phyloP scores from a whole-genome alignment of 2,888 invertebrate genomes.

The Phengaris arion region DNA sequence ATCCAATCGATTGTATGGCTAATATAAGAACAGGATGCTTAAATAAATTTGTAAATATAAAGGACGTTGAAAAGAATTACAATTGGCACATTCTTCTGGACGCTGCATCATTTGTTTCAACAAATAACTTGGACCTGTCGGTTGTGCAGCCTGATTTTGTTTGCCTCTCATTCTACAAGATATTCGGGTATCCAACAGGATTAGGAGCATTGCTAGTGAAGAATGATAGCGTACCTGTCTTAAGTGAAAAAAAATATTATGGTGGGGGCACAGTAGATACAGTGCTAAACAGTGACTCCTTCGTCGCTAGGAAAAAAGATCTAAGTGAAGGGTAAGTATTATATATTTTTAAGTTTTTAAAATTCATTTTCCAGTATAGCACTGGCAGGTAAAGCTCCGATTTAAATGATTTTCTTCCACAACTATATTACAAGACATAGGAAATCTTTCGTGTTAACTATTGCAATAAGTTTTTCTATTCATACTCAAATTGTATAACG shows the following conservation, averaged over 20 bases:
- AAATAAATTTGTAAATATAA: background rate
- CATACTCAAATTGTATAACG: too few relatives aligned
- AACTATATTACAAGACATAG: background rate
- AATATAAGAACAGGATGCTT: conserved; percentile 27
- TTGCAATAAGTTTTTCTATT: too few relatives aligned
- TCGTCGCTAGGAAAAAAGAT: conserved; percentile 23
- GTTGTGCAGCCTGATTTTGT: conserved; percentile 28
- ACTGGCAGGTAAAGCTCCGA: background rate
- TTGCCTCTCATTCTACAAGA: conserved; percentile 29
- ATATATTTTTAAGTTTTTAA: background rate
- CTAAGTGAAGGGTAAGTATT: conserved; percentile 22
- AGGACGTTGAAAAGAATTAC: background rate
- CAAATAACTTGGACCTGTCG: conserved; percentile 23
- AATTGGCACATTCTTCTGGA: conserved; percentile 29
- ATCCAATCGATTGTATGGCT: conserved; percentile 11
- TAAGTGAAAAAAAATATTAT: conserved; percentile 30
- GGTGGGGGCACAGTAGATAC: conserved; percentile 30
- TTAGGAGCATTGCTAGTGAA: conserved; percentile 30
- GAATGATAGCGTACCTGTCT: conserved; percentile 13
- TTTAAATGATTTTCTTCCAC: background rate
- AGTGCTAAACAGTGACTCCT: conserved; percentile 25
- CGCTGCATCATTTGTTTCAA: conserved; percentile 28
- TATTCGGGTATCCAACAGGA: conserved; percentile 30
- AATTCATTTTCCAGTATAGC: background rate
- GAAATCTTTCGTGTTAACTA: too few relatives aligned